phyloP scores from a whole-genome alignment of 2,888 invertebrate species.

The Hesperia comma region DNA sequence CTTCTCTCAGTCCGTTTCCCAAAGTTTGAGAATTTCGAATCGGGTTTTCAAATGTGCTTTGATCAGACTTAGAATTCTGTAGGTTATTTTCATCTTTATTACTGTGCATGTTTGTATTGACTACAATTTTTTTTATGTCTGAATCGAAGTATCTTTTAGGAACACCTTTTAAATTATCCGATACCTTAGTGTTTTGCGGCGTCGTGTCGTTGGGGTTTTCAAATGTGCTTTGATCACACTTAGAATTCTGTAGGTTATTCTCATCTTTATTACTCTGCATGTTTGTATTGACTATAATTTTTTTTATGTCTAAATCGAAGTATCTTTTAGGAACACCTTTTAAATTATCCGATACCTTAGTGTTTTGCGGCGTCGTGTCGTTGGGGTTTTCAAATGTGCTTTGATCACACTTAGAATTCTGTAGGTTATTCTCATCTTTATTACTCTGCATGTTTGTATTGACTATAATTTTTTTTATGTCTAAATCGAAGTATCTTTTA shows the following conservation, averaged over 20 bases:
- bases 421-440: too few relatives aligned
- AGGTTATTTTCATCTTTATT: not conserved
- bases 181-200: not conserved
- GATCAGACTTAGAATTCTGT: not conserved
- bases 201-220: too few relatives aligned
- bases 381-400: too few relatives aligned
- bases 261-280: not conserved
- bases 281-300: conserved; percentile 17
- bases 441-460: not conserved
- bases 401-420: too few relatives aligned
- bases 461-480: conserved; percentile 13
- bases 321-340: not conserved
- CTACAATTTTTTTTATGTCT: conserved; percentile 12
- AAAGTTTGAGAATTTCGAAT: not conserved
- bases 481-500: not conserved
- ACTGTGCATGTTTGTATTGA: not conserved
- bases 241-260: not conserved
- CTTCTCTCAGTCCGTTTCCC: not conserved
- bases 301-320: not conserved
- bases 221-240: not conserved
- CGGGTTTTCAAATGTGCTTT: not conserved
- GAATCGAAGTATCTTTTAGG: not conserved
- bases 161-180: not conserved
- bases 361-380: not conserved
- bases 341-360: not conserved